Evolutionary conservation across 2,113 vertebrate genomes (phyloP).

Genomic region (Mixornis gularis): DNA sequence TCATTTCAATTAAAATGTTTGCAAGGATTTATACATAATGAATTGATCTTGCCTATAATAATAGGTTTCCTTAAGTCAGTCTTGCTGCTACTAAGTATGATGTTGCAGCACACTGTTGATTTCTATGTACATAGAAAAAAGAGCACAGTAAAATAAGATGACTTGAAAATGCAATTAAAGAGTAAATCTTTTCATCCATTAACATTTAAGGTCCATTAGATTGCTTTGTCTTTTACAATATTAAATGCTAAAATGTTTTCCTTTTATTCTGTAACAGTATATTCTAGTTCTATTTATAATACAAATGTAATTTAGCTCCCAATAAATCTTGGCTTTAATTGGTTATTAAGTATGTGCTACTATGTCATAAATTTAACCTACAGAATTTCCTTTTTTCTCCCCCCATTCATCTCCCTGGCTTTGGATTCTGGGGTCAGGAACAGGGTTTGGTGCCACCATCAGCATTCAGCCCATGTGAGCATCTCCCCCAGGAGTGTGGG

Average conservation of each 20-base stretch:
- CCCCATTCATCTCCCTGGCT: not conserved
- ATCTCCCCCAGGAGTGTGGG: not conserved
- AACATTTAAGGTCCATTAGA: conserved; percentile 69
- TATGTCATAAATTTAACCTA: conserved; percentile 28
- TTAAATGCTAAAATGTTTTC: conserved; percentile 61
- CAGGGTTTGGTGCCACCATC: not conserved
- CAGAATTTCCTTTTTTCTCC: not conserved
- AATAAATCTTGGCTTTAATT: conserved; percentile 71
- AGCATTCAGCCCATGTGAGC: not conserved
- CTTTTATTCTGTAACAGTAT: conserved; percentile 50
- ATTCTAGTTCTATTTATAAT: conserved; percentile 58
- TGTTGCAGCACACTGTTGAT: conserved; percentile 41
- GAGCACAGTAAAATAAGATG: conserved; percentile 49
- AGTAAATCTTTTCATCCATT: conserved; percentile 72
- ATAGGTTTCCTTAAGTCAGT: conserved; percentile 48
- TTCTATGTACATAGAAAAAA: conserved; percentile 61
- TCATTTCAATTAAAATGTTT: conserved; percentile 73
- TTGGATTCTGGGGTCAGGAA: not conserved
- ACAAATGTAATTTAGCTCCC: conserved; percentile 51
- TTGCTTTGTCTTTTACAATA: conserved; percentile 63
- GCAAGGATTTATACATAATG: conserved; percentile 66
- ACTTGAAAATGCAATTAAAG: conserved; percentile 67
- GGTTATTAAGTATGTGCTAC: conserved; percentile 60
- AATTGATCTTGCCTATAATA: conserved; percentile 65
- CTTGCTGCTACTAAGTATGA: conserved; percentile 49